Conservation (phyloP, 2,888 invertebrate genomes). For the Agrochola litura region DNA sequence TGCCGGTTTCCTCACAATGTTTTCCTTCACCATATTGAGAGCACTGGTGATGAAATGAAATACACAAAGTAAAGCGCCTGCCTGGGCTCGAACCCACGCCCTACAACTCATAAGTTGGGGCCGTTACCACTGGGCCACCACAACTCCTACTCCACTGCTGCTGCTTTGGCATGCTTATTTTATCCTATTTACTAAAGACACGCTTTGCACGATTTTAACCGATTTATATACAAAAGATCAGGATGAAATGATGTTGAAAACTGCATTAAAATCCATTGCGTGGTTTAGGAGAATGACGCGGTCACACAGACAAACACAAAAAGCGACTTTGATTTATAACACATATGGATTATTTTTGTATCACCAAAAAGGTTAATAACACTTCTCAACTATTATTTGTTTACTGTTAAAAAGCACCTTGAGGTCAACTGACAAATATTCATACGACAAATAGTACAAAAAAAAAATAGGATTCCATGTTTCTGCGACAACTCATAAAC, state of each 20-base stretch:
- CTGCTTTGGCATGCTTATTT: background rate
- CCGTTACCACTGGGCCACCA: no score
- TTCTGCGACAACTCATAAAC: background rate
- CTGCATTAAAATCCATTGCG: background rate
- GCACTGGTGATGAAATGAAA: no score
- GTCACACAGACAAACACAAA: background rate
- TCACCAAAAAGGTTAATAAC: constrained; percentile 15
- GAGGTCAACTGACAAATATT: constrained; percentile 4
- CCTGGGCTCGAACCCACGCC: no score
- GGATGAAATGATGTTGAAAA: background rate
- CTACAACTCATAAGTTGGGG: no score
- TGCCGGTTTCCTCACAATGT: no score
- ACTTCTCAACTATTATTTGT: constrained; percentile 13
- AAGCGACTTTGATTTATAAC: background rate
- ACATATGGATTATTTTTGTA: background rate
- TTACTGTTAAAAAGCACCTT: constrained; percentile 10
- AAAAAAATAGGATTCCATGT: background rate
- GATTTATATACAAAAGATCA: no score
- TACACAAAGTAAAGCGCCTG: no score
- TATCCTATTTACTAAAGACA: background rate
- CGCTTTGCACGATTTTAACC: no score
- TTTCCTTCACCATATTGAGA: no score
- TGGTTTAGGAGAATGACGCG: background rate
- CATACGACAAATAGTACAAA: background rate
- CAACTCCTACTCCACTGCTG: no score